Percentiles rank a stretch among this genome's conserved stretches.
phyloP scores from a whole-genome alignment of 2,113 vertebrate genomes.

The Pao palembangensis region DNA sequence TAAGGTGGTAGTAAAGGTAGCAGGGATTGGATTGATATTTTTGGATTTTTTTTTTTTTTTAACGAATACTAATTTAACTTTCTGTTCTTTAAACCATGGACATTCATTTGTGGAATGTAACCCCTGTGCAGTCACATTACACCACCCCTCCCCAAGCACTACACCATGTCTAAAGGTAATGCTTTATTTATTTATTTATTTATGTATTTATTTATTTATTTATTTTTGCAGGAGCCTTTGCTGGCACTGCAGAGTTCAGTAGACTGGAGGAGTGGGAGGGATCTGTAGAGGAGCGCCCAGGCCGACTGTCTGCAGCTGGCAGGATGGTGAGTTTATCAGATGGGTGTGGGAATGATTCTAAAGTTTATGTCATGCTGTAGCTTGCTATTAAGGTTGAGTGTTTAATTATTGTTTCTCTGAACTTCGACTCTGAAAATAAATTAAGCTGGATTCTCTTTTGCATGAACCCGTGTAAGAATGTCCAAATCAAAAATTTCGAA shows the following conservation, averaged over 20 bases:
- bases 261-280: slow-evolving; percentile 61
- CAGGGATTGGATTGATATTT: too few species aligned
- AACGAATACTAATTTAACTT: too few species aligned
- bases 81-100: too few species aligned
- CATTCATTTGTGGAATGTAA: too few species aligned
- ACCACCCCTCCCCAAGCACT: slow-evolving; percentile 11
- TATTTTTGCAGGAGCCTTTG: slow-evolving; percentile 55
- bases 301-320: slow-evolving; percentile 52
- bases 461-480: too few species aligned
- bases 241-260: slow-evolving; percentile 58
- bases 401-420: neutral
- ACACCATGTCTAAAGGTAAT: slow-evolving; percentile 36
- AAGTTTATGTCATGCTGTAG: neutral
- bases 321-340: slow-evolving; percentile 71
- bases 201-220: slow-evolving; percentile 27
- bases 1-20: neutral
- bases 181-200: slow-evolving; percentile 25
- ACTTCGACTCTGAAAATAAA: slow-evolving; percentile 1
- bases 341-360: neutral
- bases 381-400: neutral
- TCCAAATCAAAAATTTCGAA: too few species aligned
- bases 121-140: slow-evolving; percentile 8
- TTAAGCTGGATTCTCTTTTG: neutral
- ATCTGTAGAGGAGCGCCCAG: slow-evolving; percentile 54
- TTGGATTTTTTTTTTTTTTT: too few species aligned